These are phyloP conservation scores for Grallaria varia DNA, from an alignment of 2,113 vertebrate species.

Conservation along the genomic window DNA sequence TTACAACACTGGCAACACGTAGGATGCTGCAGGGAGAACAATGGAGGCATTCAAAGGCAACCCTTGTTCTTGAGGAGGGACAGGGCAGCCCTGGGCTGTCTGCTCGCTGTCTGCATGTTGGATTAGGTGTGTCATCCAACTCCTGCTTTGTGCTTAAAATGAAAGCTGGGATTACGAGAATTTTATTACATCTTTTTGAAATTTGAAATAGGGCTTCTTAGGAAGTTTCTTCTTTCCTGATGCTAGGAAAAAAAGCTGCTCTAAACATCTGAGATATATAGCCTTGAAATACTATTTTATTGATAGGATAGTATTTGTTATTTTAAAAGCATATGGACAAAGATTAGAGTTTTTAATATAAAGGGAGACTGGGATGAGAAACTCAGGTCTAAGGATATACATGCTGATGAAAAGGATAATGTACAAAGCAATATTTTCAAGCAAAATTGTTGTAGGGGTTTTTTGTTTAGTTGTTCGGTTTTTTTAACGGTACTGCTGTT, in stretches of 20 bases:
- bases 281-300: background rate
- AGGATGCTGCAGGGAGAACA: background rate
- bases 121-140: background rate
- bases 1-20: fast-evolving
- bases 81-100: fast-evolving
- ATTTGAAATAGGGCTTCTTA: background rate
- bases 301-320: background rate
- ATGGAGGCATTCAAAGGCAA: background rate
- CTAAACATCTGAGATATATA: background rate
- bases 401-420: background rate
- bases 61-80: background rate
- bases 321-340: background rate
- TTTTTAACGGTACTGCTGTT: background rate
- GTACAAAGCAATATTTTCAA: background rate
- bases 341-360: background rate
- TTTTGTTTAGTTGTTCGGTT: background rate
- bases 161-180: background rate
- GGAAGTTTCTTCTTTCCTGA: background rate
- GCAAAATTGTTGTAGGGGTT: background rate
- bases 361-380: background rate
- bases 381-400: background rate
- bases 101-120: background rate
- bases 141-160: background rate
- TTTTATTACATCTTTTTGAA: background rate
- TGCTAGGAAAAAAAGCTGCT: background rate